Conservation (phyloP, 2,113 vertebrate species). For the Ginglymostoma cirratum region DNA sequence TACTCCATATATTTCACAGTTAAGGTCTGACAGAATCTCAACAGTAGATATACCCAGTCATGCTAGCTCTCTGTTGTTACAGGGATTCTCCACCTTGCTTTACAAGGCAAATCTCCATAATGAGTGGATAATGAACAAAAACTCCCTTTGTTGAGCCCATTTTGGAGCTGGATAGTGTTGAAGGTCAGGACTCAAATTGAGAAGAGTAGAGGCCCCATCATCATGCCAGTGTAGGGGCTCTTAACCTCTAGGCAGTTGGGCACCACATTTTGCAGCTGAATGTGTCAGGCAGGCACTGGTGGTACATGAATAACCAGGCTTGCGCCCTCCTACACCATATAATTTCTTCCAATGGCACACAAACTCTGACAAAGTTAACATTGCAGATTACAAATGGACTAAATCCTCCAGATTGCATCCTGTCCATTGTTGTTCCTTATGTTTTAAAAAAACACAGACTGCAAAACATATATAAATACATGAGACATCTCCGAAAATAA, state of each 20-base stretch:
- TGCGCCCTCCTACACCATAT: background rate
- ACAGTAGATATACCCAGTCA: background rate
- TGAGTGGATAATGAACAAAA: background rate
- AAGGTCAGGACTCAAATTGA: background rate
- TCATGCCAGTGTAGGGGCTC: background rate
- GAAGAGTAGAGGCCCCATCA: background rate
- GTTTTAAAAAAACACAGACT: background rate
- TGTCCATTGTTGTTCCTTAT: background rate
- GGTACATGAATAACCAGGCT: background rate
- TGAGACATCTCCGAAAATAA: background rate
- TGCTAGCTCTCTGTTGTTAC: background rate
- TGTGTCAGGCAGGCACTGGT: background rate
- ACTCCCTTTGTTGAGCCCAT: background rate
- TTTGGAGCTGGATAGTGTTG: background rate
- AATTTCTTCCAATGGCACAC: background rate
- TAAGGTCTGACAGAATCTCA: background rate
- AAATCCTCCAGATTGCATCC: background rate
- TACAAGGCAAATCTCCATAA: background rate
- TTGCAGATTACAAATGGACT: background rate
- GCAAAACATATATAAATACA: background rate
- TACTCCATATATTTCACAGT: background rate
- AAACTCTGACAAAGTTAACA: background rate
- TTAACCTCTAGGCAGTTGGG: background rate
- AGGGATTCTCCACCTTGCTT: background rate
- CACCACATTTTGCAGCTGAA: background rate